Evolutionary conservation across 2,888 invertebrate species (phyloP).

Genomic region (Erebia palarica): DNA sequence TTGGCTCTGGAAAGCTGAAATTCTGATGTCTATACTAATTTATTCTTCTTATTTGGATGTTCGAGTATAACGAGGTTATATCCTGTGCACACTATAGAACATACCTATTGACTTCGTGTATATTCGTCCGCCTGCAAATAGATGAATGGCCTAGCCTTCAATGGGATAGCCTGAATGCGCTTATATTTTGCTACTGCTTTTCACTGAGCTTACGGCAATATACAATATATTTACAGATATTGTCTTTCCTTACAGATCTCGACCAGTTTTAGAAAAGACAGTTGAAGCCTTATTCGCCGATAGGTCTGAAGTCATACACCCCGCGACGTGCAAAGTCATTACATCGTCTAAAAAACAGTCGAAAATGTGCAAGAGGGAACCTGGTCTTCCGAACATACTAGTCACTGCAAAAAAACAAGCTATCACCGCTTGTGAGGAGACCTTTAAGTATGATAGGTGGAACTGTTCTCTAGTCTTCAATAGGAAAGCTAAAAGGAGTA

Average conservation of each 20-base stretch:
- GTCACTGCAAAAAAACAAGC: conserved; percentile 83
- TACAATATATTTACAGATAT: no score
- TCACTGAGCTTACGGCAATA: no score
- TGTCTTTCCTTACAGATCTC: conserved; percentile 58
- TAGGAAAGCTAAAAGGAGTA: conserved; percentile 73
- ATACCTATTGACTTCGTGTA: no score
- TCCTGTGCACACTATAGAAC: no score
- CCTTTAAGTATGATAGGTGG: conserved; percentile 87
- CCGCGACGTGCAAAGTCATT: conserved; percentile 82
- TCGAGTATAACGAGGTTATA: no score
- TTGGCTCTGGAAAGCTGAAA: no score
- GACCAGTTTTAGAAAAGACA: conserved; percentile 68
- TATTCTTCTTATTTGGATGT: no score
- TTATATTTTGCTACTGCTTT: no score
- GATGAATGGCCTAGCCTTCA: no score
- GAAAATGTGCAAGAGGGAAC: conserved; percentile 84
- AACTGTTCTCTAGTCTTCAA: conserved; percentile 85
- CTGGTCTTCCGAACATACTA: conserved; percentile 78
- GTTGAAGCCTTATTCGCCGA: conserved; percentile 67
- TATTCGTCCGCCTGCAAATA: no score
- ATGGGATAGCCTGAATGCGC: no score
- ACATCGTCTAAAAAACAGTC: conserved; percentile 83
- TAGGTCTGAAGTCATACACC: conserved; percentile 59
- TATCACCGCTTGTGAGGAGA: conserved; percentile 83
- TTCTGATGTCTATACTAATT: no score